A percentile compares a stretch with the other conserved stretches of the same genome.
phyloP scores from a whole-genome alignment of 2,888 invertebrate genomes.

The Cremastinae sp. region DNA sequence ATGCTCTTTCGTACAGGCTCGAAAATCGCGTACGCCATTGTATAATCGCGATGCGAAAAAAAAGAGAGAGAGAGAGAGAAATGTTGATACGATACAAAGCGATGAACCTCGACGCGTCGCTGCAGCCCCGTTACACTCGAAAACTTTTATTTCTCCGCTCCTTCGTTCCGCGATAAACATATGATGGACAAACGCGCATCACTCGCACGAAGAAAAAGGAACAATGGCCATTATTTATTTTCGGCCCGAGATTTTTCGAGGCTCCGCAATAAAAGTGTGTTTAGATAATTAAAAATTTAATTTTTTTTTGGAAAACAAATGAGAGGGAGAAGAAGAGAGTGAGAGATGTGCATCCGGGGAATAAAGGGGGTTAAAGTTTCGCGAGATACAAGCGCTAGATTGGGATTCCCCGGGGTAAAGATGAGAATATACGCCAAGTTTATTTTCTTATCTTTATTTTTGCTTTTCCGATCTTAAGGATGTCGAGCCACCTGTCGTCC shows the following conservation, averaged over 20 bases:
- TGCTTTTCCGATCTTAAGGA: not conserved
- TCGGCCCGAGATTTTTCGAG: constrained; percentile 8
- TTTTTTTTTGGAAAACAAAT: not conserved
- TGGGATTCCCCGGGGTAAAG: not conserved
- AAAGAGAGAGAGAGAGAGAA: not conserved
- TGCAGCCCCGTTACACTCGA: constrained; percentile 13
- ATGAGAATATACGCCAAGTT: not conserved
- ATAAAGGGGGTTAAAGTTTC: no score
- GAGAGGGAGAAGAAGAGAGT: no score
- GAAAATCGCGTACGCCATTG: not conserved
- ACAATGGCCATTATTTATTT: not conserved
- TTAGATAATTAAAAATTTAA: not conserved
- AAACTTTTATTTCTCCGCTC: constrained; percentile 6
- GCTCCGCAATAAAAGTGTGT: constrained; percentile 22
- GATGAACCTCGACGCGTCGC: constrained; percentile 1
- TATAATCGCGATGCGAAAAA: constrained; percentile 28
- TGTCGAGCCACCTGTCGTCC: constrained; percentile 27
- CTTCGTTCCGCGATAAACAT: constrained; percentile 6
- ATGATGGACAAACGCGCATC: not conserved
- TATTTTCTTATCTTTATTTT: not conserved
- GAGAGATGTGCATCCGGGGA: no score
- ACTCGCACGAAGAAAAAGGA: not conserved
- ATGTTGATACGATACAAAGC: constrained; percentile 11
- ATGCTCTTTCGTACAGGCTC: constrained; percentile 35
- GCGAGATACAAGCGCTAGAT: no score